A percentile compares a stretch with the other conserved stretches of the same genome.
These are phyloP conservation scores for Lasioglossum morio DNA, from an alignment of 2,888 invertebrate species.

Conservation along the genomic window DNA sequence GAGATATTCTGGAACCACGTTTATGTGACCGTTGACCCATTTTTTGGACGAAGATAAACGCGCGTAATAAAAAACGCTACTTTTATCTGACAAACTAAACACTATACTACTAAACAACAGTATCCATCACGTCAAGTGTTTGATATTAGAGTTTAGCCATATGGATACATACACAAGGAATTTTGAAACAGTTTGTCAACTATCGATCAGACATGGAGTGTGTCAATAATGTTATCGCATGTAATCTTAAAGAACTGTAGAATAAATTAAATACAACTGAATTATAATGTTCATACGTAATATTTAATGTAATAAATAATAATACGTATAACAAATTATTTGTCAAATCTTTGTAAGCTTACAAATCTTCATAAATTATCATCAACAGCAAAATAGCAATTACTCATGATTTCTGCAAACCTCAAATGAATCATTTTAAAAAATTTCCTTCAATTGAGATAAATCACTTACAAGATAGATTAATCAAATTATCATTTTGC, in stretches of 20 bases:
- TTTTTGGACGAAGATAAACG: slow-evolving; percentile 25
- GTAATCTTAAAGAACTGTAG: not conserved
- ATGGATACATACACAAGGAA: not conserved
- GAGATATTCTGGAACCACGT: slow-evolving; percentile 15
- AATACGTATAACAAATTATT: not conserved
- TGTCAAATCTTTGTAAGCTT: not conserved
- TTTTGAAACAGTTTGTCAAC: not conserved
- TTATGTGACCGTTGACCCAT: slow-evolving; percentile 28
- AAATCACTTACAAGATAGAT: not conserved
- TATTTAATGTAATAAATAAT: too few species aligned
- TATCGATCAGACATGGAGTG: not conserved
- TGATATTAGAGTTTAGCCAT: not conserved
- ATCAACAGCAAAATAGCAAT: not conserved
- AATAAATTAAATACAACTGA: not conserved
- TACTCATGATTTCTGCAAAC: not conserved
- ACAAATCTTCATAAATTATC: not conserved
- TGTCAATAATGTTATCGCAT: not conserved
- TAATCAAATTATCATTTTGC: not conserved
- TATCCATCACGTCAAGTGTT: not conserved
- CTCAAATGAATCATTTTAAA: not conserved
- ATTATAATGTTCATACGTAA: not conserved
- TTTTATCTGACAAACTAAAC: not conserved
- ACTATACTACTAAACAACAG: not conserved
- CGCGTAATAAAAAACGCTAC: not conserved
- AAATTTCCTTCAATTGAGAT: not conserved